Conservation (phyloP, 2,113 vertebrate genomes). For the Grantiella picta region DNA sequence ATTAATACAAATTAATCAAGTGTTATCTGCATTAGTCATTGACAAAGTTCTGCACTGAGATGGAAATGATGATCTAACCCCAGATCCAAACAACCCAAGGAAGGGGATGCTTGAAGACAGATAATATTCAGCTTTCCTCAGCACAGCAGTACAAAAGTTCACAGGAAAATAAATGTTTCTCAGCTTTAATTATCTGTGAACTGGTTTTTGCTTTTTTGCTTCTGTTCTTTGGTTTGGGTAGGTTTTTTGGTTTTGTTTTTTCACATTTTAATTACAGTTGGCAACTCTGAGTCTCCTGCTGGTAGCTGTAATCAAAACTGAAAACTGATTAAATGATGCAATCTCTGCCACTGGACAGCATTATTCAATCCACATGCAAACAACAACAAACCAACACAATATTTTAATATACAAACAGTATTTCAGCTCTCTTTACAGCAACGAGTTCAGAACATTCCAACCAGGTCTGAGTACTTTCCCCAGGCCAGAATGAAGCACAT, state of each 20-base stretch:
- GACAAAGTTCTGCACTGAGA: not conserved
- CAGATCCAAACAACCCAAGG: not conserved
- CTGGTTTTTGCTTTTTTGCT: not conserved
- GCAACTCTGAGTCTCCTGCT: conserved; percentile 10
- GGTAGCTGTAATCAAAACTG: conserved; percentile 23
- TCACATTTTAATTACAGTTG: conserved; percentile 35
- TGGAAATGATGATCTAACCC: not conserved
- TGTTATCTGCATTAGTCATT: not conserved
- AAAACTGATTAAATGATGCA: conserved; percentile 29
- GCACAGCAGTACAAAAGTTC: not conserved
- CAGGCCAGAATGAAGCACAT: fast-evolving
- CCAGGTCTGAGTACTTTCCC: not conserved
- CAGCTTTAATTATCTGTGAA: conserved; percentile 18
- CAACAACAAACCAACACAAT: not conserved
- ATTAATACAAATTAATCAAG: not conserved
- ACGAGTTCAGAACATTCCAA: not conserved
- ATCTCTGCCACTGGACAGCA: not conserved
- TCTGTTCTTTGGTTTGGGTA: not conserved
- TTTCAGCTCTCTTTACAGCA: not conserved
- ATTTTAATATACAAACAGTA: not conserved
- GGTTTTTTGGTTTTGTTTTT: not conserved
- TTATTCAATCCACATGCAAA: not conserved
- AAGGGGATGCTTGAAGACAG: not conserved
- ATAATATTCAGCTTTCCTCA: not conserved
- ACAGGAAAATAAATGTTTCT: not conserved